Evolutionary conservation across 2,888 invertebrate genomes (phyloP).

Genomic region (Zygogramma bicolorata): DNA sequence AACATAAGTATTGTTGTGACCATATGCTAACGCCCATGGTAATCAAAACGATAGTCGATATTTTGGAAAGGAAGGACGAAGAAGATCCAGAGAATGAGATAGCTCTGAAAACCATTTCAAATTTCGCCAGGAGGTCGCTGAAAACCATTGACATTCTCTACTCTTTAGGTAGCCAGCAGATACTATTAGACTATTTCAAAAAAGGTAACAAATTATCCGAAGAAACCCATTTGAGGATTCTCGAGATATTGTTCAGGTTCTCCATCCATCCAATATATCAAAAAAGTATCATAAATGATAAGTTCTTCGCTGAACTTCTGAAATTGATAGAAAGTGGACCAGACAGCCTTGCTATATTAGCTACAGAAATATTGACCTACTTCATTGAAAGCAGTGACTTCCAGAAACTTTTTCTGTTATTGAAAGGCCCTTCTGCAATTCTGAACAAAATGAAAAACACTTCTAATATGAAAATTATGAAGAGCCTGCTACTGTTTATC

Average conservation of each 20-base stretch:
- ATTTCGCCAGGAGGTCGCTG: conserved; percentile 51
- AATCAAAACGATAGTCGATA: conserved; percentile 49
- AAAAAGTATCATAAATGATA: conserved; percentile 42
- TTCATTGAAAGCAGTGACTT: conserved; percentile 44
- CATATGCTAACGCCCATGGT: conserved; percentile 56
- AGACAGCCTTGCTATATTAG: conserved; percentile 40
- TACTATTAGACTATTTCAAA: conserved; percentile 52
- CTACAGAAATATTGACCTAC: conserved; percentile 51
- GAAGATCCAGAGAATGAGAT: conserved; percentile 54
- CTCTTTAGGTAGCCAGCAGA: conserved; percentile 43
- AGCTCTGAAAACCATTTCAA: conserved; percentile 53
- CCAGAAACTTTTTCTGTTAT: conserved; percentile 45
- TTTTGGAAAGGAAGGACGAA: conserved; percentile 49
- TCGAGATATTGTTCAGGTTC: conserved; percentile 52
- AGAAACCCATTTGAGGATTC: conserved; percentile 47
- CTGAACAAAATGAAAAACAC: conserved; percentile 43
- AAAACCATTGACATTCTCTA: conserved; percentile 51
- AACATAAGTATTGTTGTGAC: conserved; percentile 58
- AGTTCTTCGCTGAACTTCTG: conserved; percentile 46
- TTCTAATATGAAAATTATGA: conserved; percentile 45
- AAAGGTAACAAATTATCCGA: conserved; percentile 43
- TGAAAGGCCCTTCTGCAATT: conserved; percentile 48
- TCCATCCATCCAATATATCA: conserved; percentile 48
- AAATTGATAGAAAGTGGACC: conserved; percentile 36
- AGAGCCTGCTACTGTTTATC: conserved; percentile 54